These are phyloP conservation scores for Mantis religiosa DNA, from an alignment of 2,888 invertebrate species.

Conservation along the genomic window DNA sequence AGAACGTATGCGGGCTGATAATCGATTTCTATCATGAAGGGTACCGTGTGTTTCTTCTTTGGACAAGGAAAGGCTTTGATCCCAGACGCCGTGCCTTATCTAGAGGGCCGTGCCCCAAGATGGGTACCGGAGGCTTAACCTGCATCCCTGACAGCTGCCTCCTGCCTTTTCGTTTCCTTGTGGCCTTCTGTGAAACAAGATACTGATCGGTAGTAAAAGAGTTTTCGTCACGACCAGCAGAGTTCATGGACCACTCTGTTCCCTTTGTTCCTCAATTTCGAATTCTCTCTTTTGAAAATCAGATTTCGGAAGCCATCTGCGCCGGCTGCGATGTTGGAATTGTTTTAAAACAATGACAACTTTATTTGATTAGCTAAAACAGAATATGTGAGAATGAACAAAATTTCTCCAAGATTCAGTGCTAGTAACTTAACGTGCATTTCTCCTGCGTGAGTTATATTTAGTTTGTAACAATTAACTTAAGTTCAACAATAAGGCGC, in stretches of 20 bases:
- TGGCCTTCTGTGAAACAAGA: background rate
- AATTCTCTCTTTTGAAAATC: background rate
- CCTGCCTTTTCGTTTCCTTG: background rate
- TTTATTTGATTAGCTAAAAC: too few relatives aligned
- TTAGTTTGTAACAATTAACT: too few relatives aligned
- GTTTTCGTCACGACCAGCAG: background rate
- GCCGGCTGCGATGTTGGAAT: background rate
- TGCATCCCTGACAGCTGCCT: background rate
- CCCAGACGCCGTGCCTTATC: background rate
- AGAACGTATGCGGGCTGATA: background rate
- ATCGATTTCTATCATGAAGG: conserved; percentile 10
- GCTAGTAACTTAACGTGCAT: too few relatives aligned
- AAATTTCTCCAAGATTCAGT: too few relatives aligned
- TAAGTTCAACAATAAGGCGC: too few relatives aligned
- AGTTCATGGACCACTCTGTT: background rate
- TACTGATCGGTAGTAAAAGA: background rate
- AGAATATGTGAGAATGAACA: too few relatives aligned
- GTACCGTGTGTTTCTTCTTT: background rate
- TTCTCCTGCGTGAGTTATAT: too few relatives aligned
- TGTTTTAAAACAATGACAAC: too few relatives aligned
- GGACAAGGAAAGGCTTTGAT: background rate
- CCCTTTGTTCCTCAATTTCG: background rate
- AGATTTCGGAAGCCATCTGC: background rate
- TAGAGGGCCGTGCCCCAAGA: background rate
- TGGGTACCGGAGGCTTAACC: background rate